Base-by-base conservation (phyloP, 2,113 vertebrate species). In the Macrotis lagotis region DNA sequence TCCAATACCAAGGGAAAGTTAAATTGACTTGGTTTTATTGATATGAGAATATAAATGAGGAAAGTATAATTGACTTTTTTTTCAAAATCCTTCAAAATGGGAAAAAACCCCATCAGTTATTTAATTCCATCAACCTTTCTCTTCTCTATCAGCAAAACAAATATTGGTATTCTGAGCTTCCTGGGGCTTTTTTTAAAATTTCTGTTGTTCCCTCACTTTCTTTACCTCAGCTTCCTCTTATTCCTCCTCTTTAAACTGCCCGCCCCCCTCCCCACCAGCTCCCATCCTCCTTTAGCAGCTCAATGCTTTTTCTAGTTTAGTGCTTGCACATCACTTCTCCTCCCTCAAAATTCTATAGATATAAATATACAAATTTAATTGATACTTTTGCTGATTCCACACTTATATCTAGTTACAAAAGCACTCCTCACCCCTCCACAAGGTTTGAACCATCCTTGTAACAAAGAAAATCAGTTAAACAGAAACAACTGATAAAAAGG, bases 11-110 rank as follows among this genome's bases (percentile, higher is more conserved):
- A 66, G 89, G 59, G 96, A 96, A 55, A 94, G 92, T 66, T 26
- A 24, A 94, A 93, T 90, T 52, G 90, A 90, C 74, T 95, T 8
- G 8, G 90, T 51, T 16, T 48, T 96, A 89, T 96, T 92, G 95
- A 93, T 95, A 93, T 3, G 92, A 90, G 91, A 44, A 50, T 52
- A 95, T 16, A 95, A 95, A 95, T 90, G 92, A 97, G 83, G 83
- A 95, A 92, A 97, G 49, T 53, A 47, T 94, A 55, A 95, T 19
- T 59, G 93, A 4, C 26, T 50, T 95, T 94, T 53, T 53, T n/a
- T 5, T 50, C 94, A 90, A 91, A 95, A 93, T 93, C 66, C 92
- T 74, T 95, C 94, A 90, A 93, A 96, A 92, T 53, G 50, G 88
- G 83, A 94, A 93, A 95, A 25, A 90, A 44, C 3, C 51, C 3